phyloP scores from a whole-genome alignment of 2,113 vertebrate genomes.

The Nesogale talazaci region DNA sequence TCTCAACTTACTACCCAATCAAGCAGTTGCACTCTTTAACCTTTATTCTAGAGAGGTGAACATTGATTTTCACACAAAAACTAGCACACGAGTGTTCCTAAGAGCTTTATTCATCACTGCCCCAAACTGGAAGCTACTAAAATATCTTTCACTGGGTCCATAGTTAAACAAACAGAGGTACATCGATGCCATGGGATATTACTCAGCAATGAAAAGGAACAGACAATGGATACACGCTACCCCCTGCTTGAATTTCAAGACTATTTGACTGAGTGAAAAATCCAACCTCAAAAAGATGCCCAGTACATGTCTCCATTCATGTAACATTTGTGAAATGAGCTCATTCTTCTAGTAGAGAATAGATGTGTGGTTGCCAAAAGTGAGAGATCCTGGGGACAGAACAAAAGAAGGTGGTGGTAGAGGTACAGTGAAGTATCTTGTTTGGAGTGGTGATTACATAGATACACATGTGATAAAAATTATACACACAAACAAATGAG shows the following conservation, averaged over 20 bases:
- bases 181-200: background rate
- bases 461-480: background rate
- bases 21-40: too few species aligned
- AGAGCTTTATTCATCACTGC: background rate
- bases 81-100: background rate
- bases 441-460: background rate
- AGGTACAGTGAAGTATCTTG: background rate
- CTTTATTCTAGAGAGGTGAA: background rate
- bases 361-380: background rate
- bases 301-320: background rate
- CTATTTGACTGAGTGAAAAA: background rate
- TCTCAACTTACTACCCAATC: background rate
- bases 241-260: background rate
- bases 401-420: background rate
- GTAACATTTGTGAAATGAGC: slow-evolving; percentile 11
- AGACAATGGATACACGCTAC: background rate
- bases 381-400: background rate
- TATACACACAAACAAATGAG: background rate
- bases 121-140: background rate
- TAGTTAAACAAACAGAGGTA: background rate
- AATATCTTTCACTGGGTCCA: background rate
- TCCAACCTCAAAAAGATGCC: background rate
- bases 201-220: background rate
- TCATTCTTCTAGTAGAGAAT: background rate
- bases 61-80: background rate